Percentiles rank a stretch among this genome's conserved stretches.
phyloP scores from a whole-genome alignment of 2,113 vertebrate species.

The Oxyruncus cristatus region DNA sequence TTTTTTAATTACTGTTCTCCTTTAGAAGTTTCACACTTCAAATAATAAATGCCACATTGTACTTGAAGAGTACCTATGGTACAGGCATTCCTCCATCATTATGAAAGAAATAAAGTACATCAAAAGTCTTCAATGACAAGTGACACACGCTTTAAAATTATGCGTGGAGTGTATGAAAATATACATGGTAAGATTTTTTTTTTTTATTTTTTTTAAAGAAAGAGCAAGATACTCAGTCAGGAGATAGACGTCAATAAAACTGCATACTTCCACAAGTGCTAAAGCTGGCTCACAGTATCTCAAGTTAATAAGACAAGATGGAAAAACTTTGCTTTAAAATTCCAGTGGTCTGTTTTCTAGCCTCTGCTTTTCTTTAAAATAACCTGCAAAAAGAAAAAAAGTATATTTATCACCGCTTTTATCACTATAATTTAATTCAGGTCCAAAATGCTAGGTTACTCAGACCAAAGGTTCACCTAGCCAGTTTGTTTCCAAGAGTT shows the following conservation, averaged over 20 bases:
- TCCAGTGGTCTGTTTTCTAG: conserved; percentile 59
- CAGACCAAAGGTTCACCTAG: not conserved
- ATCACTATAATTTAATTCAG: not conserved
- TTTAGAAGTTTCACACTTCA: not conserved
- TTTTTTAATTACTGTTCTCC: not conserved
- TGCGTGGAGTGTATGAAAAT: not conserved
- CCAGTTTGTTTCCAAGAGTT: not conserved
- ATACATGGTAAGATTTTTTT: not conserved
- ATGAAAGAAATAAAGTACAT: not conserved
- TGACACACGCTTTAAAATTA: not conserved
- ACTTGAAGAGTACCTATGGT: not conserved
- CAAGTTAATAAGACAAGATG: not conserved
- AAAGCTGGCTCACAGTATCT: not conserved
- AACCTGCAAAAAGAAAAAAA: conserved; percentile 65
- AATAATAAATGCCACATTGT: not conserved
- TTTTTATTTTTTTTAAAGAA: not conserved
- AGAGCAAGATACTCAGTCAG: not conserved
- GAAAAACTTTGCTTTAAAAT: not conserved
- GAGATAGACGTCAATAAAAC: not conserved
- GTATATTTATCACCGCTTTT: conserved; percentile 12
- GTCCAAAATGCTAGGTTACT: not conserved
- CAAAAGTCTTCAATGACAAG: not conserved
- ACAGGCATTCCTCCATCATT: not conserved
- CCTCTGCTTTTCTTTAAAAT: conserved; percentile 80
- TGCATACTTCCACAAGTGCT: not conserved